phyloP scores from a whole-genome alignment of 2,888 invertebrate genomes.

The Eustalomyia histrio region DNA sequence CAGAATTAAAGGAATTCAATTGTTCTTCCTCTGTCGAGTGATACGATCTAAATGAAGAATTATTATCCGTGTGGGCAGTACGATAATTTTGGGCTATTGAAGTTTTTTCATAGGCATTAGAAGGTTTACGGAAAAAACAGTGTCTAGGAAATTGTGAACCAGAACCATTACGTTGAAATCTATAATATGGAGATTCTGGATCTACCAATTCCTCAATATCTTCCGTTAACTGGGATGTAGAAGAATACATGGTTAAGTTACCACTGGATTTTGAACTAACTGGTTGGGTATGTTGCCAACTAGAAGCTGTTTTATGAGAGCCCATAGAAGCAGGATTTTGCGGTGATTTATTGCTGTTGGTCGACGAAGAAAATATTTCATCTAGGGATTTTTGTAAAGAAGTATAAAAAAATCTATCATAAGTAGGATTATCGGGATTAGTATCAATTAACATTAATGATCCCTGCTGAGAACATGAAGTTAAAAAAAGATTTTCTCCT shows the following conservation, averaged over 20 bases:
- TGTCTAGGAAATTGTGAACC: slow-evolving; percentile 79
- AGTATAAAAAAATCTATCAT: slow-evolving; percentile 78
- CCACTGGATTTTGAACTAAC: slow-evolving; percentile 79
- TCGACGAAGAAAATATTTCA: slow-evolving; percentile 73
- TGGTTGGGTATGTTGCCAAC: slow-evolving; percentile 71
- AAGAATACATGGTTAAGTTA: slow-evolving; percentile 78
- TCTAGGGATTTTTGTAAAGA: slow-evolving; percentile 75
- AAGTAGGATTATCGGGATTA: slow-evolving; percentile 76
- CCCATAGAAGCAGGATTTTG: slow-evolving; percentile 40
- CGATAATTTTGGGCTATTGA: slow-evolving; percentile 35
- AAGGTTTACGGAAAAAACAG: slow-evolving; percentile 77
- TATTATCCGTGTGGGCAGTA: slow-evolving; percentile 49
- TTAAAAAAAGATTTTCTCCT: slow-evolving; percentile 53
- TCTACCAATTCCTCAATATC: slow-evolving; percentile 39
- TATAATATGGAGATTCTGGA: slow-evolving; percentile 66
- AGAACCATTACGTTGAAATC: slow-evolving; percentile 77
- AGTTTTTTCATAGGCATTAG: slow-evolving; percentile 66
- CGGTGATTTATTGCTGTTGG: slow-evolving; percentile 27
- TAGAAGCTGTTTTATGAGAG: slow-evolving; percentile 42
- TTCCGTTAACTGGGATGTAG: slow-evolving; percentile 70
- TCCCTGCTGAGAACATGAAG: slow-evolving; percentile 57
- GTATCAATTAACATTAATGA: slow-evolving; percentile 66
- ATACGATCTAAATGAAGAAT: slow-evolving; percentile 57
- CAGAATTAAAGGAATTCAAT: slow-evolving; percentile 72
- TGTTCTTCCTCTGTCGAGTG: slow-evolving; percentile 66